Evolutionary conservation across 2,797 vertebrate species (phyloP).

Genomic region (Setipinna tenuifilis): DNA sequence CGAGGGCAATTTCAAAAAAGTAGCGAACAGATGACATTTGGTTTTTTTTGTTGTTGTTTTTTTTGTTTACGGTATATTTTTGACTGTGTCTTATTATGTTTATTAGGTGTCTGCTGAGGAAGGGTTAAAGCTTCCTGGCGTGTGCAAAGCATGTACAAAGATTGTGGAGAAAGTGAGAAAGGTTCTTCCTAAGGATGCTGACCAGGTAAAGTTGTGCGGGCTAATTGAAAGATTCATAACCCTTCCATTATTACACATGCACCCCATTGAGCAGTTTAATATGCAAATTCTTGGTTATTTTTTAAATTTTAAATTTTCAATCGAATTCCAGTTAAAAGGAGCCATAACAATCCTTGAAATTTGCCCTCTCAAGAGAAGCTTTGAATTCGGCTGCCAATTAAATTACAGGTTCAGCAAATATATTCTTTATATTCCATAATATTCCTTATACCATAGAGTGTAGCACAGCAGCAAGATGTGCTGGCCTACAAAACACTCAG

Average conservation of each 20-base stretch:
- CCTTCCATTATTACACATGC: neutral
- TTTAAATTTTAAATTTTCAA: too few species aligned
- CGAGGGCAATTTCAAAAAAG: neutral
- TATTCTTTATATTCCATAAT: too few species aligned
- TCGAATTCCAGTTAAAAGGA: too few species aligned
- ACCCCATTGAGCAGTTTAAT: too few species aligned
- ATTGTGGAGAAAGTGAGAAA: slow-evolving; percentile 55
- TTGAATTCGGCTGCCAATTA: too few species aligned
- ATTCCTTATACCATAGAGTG: neutral
- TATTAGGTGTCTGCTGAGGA: neutral
- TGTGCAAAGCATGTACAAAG: slow-evolving; percentile 61
- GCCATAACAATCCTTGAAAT: too few species aligned
- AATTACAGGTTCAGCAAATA: neutral
- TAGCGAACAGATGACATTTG: neutral
- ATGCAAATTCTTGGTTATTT: too few species aligned
- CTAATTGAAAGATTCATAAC: neutral
- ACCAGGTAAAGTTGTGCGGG: slow-evolving; percentile 37
- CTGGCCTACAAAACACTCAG: too few species aligned
- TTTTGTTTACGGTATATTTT: too few species aligned
- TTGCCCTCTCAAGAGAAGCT: too few species aligned
- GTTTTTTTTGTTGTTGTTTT: too few species aligned
- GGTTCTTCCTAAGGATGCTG: accelerated
- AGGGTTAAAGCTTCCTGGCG: slow-evolving; percentile 34
- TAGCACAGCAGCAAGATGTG: too few species aligned
- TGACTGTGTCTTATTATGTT: neutral